Evolutionary conservation across 2,113 vertebrate genomes (phyloP), one percentile per base, ranked within the genome.

Genomic region (Chunga burmeisteri): DNA sequence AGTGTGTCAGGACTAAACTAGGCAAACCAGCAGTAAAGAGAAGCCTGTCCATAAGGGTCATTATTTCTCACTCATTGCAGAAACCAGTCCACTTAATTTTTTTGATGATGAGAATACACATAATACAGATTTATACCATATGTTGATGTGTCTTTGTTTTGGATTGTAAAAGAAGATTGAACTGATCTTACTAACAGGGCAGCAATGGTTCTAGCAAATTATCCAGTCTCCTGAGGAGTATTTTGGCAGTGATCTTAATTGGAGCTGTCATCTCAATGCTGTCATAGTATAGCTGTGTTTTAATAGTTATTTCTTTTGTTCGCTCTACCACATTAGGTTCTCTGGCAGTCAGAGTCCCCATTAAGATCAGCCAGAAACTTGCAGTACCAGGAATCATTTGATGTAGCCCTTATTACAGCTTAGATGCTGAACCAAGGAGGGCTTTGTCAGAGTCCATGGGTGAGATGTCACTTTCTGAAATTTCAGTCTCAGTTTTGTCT

Each of bases 181-280:
- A 55, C n/a, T 53, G 47, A 62, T 87, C 47, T 79, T 40, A 61
- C 66, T 82, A 90, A 59, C 5, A 85, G 68, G 49, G 17, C 5
- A 5, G 40, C 49, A 80, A 32, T 3, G 1, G 27, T 75, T 68
- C 58, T 55, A 59, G 58, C 21, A 93, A 90, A 65, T 93, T 80
- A 34, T 68, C 44, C 49, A 91, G 3, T 49, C 38, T 90, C 44
- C 46, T 40, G 36, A 93, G 70, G 58, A 77, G 23, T 65, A 30
- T 92, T 93, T 88, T 94, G 79, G 44, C 71, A 96, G 53, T 21
- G 80, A 14, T 77, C 67, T 88, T 73, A 94, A 86, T 42, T 80
- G 62, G 23, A 90, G 18, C 58, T 65, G 44, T 72, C 3, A 3
- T 82, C 56, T 87, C 56, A 81, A 16, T 2, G 2, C n/a, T 95